Evolutionary conservation across 92 coral and sea anemone genomes (phyloP).

Genomic region (Umimayanthus kanabou): DNA sequence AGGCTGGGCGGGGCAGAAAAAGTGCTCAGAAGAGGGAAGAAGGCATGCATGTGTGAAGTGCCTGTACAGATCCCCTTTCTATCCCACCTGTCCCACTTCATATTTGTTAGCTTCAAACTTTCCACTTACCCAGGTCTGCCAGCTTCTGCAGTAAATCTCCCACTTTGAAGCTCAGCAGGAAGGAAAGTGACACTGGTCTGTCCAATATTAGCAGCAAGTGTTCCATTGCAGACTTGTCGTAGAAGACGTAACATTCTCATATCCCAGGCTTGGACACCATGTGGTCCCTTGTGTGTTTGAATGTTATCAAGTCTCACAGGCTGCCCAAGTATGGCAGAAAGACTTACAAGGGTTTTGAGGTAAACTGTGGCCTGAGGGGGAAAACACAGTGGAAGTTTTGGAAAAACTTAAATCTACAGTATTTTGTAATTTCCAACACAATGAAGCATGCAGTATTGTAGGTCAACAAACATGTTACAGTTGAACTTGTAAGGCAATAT

Average conservation of each 20-base stretch:
- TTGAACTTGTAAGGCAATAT: too few relatives aligned
- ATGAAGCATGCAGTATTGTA: too few relatives aligned
- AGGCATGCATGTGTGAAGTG: too few relatives aligned
- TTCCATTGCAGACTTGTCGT: slow-evolving; percentile 91
- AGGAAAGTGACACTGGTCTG: slow-evolving; percentile 83
- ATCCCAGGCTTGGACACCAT: slow-evolving; percentile 84
- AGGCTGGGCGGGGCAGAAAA: too few relatives aligned
- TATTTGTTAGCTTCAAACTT: background rate
- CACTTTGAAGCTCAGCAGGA: slow-evolving; percentile 85
- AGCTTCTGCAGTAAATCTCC: slow-evolving; percentile 81
- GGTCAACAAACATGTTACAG: too few relatives aligned
- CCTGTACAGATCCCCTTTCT: too few relatives aligned
- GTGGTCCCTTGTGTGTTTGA: slow-evolving; percentile 48
- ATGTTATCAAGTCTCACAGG: slow-evolving; percentile 80
- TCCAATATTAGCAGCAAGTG: slow-evolving; percentile 86
- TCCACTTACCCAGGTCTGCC: slow-evolving; percentile 81
- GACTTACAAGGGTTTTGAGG: slow-evolving; percentile 64
- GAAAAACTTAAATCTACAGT: too few relatives aligned
- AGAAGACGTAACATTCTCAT: slow-evolving; percentile 85
- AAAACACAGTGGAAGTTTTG: background rate
- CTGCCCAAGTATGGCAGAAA: slow-evolving; percentile 65
- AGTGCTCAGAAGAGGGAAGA: too few relatives aligned
- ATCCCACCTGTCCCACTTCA: too few relatives aligned
- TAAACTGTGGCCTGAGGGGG: slow-evolving; percentile 44
- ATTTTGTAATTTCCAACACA: too few relatives aligned